These are phyloP conservation scores for Lepilemur septentrionalis DNA, from an alignment of 2,797 vertebrate species.

Conservation along the genomic window DNA sequence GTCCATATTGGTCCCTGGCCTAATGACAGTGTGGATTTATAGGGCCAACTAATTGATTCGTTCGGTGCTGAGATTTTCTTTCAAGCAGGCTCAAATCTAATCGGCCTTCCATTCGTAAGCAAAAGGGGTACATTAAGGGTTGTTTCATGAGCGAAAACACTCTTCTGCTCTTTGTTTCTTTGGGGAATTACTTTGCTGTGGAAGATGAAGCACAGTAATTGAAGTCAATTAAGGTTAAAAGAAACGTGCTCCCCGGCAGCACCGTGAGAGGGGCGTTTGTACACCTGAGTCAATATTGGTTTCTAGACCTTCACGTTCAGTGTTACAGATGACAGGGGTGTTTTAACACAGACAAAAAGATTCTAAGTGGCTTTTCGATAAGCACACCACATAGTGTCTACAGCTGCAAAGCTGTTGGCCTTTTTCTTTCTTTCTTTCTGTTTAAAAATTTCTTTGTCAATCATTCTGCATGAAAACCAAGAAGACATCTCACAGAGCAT, in stretches of 20 bases:
- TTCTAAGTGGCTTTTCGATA: neutral
- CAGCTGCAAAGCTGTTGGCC: neutral
- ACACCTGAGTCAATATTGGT: neutral
- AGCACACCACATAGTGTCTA: accelerated
- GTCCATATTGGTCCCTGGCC: neutral
- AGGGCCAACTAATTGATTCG: neutral
- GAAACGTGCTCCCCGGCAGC: conserved; percentile 28
- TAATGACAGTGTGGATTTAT: neutral
- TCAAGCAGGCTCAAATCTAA: conserved; percentile 54
- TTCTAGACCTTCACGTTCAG: conserved; percentile 18
- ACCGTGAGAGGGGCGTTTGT: neutral
- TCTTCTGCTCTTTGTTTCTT: conserved; percentile 75
- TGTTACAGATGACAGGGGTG: conserved; percentile 1
- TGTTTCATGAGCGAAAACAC: conserved; percentile 78
- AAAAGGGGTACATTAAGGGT: conserved; percentile 65
- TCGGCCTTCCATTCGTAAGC: conserved; percentile 71
- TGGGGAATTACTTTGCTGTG: conserved; percentile 66
- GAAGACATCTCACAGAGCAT: neutral
- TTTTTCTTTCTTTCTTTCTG: neutral
- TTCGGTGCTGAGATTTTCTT: neutral
- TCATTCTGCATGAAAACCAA: neutral
- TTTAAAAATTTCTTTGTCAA: neutral
- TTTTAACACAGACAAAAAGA: conserved; percentile 6
- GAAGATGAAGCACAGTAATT: conserved; percentile 75
- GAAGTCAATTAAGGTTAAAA: conserved; percentile 78